Evolutionary conservation across 2,888 invertebrate species (phyloP).

Genomic region (Cenopis cana): DNA sequence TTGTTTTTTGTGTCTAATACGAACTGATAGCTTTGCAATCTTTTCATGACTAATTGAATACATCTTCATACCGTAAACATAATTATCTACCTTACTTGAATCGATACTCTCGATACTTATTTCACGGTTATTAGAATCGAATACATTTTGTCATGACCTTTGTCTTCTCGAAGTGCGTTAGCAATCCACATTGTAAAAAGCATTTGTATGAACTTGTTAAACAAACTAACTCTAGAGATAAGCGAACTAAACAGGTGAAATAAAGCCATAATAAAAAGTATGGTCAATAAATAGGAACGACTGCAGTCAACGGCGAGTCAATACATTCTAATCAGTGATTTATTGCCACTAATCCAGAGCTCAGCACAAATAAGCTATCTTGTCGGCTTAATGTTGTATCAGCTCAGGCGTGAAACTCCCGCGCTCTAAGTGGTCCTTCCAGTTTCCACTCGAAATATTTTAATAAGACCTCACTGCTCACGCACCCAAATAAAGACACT

Average conservation of each 20-base stretch:
- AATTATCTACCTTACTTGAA: too few relatives aligned
- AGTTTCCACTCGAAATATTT: slow-evolving; percentile 85
- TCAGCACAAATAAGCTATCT: slow-evolving; percentile 85
- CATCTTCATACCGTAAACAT: too few relatives aligned
- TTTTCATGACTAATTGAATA: too few relatives aligned
- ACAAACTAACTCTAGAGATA: slow-evolving; percentile 66
- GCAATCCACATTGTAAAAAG: not conserved
- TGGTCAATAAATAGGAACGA: slow-evolving; percentile 73
- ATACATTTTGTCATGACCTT: too few relatives aligned
- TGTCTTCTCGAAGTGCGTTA: not conserved
- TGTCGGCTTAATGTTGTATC: slow-evolving; percentile 85
- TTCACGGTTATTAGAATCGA: too few relatives aligned
- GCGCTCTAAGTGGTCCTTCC: slow-evolving; percentile 85
- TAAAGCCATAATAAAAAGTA: slow-evolving; percentile 75
- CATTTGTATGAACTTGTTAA: slow-evolving; percentile 66
- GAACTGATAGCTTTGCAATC: too few relatives aligned
- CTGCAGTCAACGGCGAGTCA: slow-evolving; percentile 80
- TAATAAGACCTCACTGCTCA: slow-evolving; percentile 84
- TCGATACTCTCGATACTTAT: too few relatives aligned
- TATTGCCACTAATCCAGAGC: slow-evolving; percentile 83
- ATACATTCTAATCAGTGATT: slow-evolving; percentile 85
- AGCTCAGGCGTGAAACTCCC: slow-evolving; percentile 85
- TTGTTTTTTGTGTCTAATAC: too few relatives aligned
- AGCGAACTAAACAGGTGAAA: slow-evolving; percentile 73
- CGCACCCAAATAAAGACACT: slow-evolving; percentile 84